Evolutionary conservation across 2,113 vertebrate species (phyloP).

Genomic region (Hirundichthys speculiger): DNA sequence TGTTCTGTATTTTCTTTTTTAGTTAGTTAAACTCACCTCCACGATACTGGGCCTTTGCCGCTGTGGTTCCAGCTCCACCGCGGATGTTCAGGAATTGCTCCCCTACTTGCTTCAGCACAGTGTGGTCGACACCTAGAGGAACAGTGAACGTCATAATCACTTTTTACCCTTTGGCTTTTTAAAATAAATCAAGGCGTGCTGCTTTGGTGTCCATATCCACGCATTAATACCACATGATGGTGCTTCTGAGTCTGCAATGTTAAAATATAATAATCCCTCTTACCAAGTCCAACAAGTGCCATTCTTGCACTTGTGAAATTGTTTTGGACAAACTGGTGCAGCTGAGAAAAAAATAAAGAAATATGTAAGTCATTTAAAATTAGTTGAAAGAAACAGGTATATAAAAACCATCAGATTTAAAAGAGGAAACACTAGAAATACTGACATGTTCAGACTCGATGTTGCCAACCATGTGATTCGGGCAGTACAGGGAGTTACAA

Average conservation of each 20-base stretch:
- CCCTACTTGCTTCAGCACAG: constrained; percentile 89
- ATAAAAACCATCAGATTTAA: neutral
- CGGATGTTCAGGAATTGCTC: constrained; percentile 97
- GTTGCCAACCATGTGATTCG: constrained; percentile 88
- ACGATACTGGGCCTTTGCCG: constrained; percentile 84
- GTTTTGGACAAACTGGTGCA: constrained; percentile 81
- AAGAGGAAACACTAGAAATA: neutral
- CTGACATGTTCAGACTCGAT: constrained; percentile 89
- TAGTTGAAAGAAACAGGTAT: neutral
- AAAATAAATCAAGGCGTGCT: neutral
- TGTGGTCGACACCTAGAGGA: constrained; percentile 88
- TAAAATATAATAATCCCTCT: constrained; percentile 51
- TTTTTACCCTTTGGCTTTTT: neutral
- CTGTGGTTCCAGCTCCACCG: constrained; percentile 84
- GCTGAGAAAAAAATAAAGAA: constrained; percentile 40
- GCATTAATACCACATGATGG: neutral
- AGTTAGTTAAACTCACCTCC: constrained; percentile 82
- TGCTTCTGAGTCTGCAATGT: neutral
- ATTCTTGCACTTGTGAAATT: constrained; percentile 91
- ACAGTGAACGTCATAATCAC: neutral
- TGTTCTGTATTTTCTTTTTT: no score
- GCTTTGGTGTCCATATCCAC: no score
- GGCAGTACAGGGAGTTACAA: constrained; percentile 93
- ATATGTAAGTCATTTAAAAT: neutral
- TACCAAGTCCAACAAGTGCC: constrained; percentile 95